Conservation (phyloP, 92 coral and sea anemone species). For the Meandrina meandrites region DNA sequence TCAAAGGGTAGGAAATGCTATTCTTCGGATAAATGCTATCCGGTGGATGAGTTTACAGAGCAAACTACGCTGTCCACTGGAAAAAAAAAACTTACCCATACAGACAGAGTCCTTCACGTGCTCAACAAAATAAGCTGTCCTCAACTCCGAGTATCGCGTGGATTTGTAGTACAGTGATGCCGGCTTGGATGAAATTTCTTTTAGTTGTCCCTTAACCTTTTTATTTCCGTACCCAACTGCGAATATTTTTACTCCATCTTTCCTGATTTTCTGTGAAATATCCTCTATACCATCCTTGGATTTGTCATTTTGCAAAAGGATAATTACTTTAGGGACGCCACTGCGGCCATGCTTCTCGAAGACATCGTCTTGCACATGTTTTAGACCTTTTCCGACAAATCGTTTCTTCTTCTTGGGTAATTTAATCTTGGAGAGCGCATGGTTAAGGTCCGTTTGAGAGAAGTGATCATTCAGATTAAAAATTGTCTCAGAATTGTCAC, state of each 20-base stretch:
- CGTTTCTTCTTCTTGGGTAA: not conserved
- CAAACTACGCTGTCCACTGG: not conserved
- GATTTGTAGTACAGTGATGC: not conserved
- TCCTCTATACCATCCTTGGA: constrained; percentile 15
- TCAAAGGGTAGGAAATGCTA: too few species aligned
- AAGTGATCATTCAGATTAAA: constrained; percentile 2
- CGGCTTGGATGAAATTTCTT: constrained; percentile 8
- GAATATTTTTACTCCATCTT: not conserved
- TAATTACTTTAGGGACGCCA: constrained; percentile 7
- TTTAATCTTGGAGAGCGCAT: not conserved
- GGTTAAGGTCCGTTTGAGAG: not conserved
- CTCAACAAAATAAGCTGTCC: not conserved
- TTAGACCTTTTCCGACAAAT: not conserved
- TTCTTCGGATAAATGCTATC: too few species aligned
- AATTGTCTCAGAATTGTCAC: constrained; percentile 2
- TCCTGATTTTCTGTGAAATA: not conserved
- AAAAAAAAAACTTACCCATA: not conserved
- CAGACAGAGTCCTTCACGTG: constrained; percentile 2
- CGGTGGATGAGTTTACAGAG: too few species aligned
- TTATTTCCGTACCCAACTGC: constrained; percentile 19
- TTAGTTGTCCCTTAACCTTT: not conserved
- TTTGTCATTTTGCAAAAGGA: not conserved
- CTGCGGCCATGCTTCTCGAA: not conserved
- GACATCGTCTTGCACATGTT: not conserved
- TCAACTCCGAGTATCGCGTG: not conserved